A percentile compares a stretch with the other conserved stretches of the same genome.
Conservation (phyloP, 64 coral and sea anemone species). For the Astreopora myriophthalma region DNA sequence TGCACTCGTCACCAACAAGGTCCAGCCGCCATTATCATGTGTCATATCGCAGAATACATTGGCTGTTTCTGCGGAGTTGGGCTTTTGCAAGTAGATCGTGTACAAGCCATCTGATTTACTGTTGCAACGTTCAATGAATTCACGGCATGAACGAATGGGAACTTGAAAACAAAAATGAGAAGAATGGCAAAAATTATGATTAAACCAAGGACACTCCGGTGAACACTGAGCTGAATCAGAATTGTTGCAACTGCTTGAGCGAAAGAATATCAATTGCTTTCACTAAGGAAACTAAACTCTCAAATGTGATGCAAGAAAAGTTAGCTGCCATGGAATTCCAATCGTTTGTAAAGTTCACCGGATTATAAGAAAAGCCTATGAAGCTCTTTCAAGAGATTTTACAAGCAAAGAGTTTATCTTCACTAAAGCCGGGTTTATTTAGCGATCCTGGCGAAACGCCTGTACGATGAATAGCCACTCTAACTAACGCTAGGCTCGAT, state of each 20-base stretch:
- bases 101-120: constrained; percentile 85
- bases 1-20: constrained; percentile 81
- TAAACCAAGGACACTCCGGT: too few species aligned
- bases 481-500: too few species aligned
- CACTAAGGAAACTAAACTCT: neutral
- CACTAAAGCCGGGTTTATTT: too few species aligned
- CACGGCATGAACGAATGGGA: constrained; percentile 90
- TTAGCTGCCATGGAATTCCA: neutral
- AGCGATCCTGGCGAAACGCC: too few species aligned
- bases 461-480: too few species aligned
- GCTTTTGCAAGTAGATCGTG: constrained; percentile 76
- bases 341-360: neutral
- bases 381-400: neutral
- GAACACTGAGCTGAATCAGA: too few species aligned
- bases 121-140: constrained; percentile 90
- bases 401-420: neutral
- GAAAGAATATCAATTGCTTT: neutral
- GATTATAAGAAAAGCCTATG: neutral
- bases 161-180: constrained; percentile 44
- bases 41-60: constrained; percentile 98
- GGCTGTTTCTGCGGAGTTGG: constrained; percentile 64
- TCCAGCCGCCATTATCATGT: constrained; percentile 81
- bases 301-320: neutral
- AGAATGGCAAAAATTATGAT: neutral
- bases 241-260: too few species aligned